These are phyloP conservation scores for Procambarus virginalis DNA, from an alignment of 1,140 invertebrate species.

Conservation along the genomic window DNA sequence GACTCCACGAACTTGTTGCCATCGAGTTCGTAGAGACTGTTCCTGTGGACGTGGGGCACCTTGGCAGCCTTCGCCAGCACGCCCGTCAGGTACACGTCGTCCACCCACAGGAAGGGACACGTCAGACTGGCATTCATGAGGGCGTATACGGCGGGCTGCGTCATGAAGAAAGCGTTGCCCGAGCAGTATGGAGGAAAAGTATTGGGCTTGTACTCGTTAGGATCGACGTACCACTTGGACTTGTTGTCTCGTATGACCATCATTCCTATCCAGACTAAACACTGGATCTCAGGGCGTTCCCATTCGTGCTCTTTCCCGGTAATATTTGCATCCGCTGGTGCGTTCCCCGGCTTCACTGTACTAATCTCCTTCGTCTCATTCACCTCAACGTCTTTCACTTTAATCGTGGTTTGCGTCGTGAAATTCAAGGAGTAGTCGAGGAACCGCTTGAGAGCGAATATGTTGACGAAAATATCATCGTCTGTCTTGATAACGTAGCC, in stretches of 20 bases:
- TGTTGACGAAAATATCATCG: conserved; percentile 77
- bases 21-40: conserved; percentile 59
- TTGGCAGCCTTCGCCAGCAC: conserved; percentile 72
- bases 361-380: background rate
- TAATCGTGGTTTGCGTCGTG: background rate
- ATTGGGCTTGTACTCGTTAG: conserved; percentile 71
- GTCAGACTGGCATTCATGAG: conserved; percentile 72
- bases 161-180: conserved; percentile 74
- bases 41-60: conserved; percentile 72
- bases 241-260: conserved; percentile 72
- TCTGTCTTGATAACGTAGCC: conserved; percentile 76
- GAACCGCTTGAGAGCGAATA: conserved; percentile 74
- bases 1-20: conserved; percentile 27
- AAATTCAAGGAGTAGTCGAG: conserved; percentile 65
- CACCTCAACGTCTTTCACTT: background rate
- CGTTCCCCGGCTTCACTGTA: conserved; percentile 22
- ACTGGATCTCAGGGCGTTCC: conserved; percentile 40
- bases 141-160: conserved; percentile 73
- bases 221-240: conserved; percentile 74
- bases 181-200: conserved; percentile 74
- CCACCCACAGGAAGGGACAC: conserved; percentile 75
- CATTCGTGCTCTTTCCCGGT: conserved; percentile 73
- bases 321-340: background rate
- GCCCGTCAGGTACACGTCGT: conserved; percentile 77
- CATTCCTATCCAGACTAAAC: conserved; percentile 72